Conservation (phyloP, 1,140 invertebrate genomes). For the Drosophila oshimai region DNA sequence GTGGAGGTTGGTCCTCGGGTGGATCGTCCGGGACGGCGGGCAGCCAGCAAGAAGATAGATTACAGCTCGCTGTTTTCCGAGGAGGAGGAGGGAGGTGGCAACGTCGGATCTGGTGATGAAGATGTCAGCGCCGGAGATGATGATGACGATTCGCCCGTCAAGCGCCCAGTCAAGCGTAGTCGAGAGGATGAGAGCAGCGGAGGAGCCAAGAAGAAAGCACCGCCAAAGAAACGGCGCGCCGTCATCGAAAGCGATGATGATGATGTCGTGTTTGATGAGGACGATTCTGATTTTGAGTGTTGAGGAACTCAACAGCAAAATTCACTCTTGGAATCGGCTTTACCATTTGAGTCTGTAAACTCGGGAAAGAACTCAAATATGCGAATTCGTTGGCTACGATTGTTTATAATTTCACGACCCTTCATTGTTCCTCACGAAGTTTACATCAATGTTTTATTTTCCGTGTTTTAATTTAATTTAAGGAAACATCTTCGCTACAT, state of each 20-base stretch:
- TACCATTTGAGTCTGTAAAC: background rate
- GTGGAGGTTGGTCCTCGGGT: conserved; percentile 46
- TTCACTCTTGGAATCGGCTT: background rate
- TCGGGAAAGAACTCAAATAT: background rate
- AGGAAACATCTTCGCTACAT: conserved; percentile 58
- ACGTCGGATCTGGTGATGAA: conserved; percentile 4
- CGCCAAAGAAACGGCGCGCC: conserved; percentile 45
- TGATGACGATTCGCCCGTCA: conserved; percentile 44
- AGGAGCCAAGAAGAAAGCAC: conserved; percentile 46
- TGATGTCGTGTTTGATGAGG: conserved; percentile 41
- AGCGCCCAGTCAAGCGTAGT: conserved; percentile 49
- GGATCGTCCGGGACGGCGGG: conserved; percentile 83
- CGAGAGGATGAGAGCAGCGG: conserved; percentile 63
- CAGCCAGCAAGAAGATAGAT: conserved; percentile 83
- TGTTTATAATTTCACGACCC: conserved; percentile 1
- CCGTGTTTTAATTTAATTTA: conserved; percentile 19
- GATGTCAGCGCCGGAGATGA: background rate
- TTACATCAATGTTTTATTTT: conserved; percentile 9
- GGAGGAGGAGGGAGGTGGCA: conserved; percentile 49
- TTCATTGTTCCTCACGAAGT: background rate
- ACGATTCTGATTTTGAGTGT: conserved; percentile 69
- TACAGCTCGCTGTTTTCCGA: conserved; percentile 63
- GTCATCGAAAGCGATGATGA: conserved; percentile 49
- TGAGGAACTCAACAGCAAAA: conserved; percentile 9
- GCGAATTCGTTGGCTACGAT: background rate